Percentiles rank a stretch among this genome's conserved stretches.
phyloP scores from a whole-genome alignment of 2,888 invertebrate species.

The Lasioglossum marginatum region DNA sequence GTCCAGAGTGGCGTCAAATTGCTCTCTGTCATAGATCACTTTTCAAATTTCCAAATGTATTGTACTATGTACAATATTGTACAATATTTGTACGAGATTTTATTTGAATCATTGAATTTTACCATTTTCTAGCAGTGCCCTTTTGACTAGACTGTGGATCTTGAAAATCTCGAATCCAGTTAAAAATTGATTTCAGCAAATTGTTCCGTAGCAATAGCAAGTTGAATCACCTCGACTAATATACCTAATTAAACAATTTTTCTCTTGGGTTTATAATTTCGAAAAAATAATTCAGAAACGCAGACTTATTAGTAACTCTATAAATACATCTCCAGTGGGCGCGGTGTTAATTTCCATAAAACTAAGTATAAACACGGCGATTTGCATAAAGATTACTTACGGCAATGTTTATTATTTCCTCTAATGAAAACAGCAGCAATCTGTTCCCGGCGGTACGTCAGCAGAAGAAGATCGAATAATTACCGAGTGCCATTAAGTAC shows the following conservation, averaged over 20 bases:
- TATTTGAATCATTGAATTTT: no score
- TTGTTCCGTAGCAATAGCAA: neutral
- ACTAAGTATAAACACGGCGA: neutral
- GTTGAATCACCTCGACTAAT: neutral
- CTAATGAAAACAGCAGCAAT: neutral
- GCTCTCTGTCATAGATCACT: neutral
- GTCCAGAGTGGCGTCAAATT: neutral
- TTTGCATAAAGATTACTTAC: neutral
- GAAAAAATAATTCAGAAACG: neutral
- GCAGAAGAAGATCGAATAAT: neutral
- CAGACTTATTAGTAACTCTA: neutral
- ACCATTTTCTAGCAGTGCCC: no score
- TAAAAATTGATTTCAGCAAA: neutral
- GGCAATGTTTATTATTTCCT: neutral
- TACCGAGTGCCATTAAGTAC: neutral
- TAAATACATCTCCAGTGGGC: neutral
- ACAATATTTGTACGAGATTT: no score
- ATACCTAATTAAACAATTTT: neutral
- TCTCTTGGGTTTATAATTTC: neutral
- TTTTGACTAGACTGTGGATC: no score
- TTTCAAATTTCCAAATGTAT: neutral
- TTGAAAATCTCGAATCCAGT: neutral
- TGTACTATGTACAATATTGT: no score
- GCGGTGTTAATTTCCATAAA: neutral
- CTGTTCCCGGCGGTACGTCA: neutral